Evolutionary conservation across 2,113 vertebrate genomes (phyloP).

Genomic region (Bombycilla garrulus): DNA sequence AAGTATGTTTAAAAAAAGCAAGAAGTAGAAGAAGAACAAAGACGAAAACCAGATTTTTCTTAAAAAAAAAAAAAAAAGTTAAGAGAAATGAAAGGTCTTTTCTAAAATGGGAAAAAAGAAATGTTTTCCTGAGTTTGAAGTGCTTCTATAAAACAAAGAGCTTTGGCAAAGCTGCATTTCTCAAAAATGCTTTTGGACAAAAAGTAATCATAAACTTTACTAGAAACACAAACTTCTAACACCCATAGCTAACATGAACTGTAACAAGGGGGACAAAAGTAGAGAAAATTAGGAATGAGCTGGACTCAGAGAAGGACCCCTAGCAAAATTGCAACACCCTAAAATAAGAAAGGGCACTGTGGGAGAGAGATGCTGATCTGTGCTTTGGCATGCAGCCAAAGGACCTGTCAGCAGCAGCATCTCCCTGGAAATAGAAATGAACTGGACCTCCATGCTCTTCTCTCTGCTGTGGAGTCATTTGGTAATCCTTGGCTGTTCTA

Average conservation of each 20-base stretch:
- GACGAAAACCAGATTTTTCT: background rate
- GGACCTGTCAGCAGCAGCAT: background rate
- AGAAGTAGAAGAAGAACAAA: background rate
- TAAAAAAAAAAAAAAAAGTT: background rate
- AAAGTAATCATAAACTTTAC: background rate
- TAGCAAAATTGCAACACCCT: background rate
- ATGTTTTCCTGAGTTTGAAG: background rate
- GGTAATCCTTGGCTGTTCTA: background rate
- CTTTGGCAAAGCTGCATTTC: background rate
- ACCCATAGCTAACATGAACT: background rate
- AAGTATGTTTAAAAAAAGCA: background rate
- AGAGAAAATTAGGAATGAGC: background rate
- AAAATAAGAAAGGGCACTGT: background rate
- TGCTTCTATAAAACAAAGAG: background rate
- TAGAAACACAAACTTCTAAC: background rate
- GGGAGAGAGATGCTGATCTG: background rate
- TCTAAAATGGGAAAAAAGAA: background rate
- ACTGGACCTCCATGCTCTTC: fast-evolving
- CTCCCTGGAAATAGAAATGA: background rate
- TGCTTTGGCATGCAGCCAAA: background rate
- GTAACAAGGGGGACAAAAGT: background rate
- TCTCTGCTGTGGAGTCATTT: background rate
- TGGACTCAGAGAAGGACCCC: background rate
- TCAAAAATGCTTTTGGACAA: background rate
- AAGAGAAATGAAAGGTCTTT: background rate